phyloP scores from a whole-genome alignment of 2,888 invertebrate species.

The Panopea generosa region DNA sequence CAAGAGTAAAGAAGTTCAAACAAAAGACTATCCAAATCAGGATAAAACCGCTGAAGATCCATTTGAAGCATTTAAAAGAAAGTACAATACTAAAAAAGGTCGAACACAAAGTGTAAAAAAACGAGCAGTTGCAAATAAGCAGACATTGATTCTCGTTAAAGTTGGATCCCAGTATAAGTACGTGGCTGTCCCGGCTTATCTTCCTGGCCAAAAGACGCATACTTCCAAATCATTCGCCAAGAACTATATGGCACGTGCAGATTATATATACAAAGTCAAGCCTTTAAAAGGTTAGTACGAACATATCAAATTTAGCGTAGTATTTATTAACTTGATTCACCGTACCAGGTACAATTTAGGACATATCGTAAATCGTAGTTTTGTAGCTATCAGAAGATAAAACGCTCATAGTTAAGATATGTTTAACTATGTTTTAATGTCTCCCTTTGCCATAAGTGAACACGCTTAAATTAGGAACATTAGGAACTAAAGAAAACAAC shows the following conservation, averaged over 20 bases:
- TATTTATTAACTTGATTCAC: no score
- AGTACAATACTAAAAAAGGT: conserved; percentile 12
- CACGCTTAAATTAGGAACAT: no score
- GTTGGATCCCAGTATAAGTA: conserved; percentile 50
- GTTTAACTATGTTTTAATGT: no score
- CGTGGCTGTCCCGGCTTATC: conserved; percentile 49
- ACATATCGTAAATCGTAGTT: no score
- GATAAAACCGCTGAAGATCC: neutral
- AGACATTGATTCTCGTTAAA: conserved; percentile 46
- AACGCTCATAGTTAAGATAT: no score
- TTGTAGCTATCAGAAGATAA: no score
- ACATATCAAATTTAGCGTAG: no score
- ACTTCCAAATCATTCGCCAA: conserved; percentile 35
- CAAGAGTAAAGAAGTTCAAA: neutral
- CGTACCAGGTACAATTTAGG: no score
- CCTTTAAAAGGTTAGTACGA: conserved; percentile 25
- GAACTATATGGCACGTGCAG: conserved; percentile 37
- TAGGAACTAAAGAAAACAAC: no score
- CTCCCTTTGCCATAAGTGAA: no score
- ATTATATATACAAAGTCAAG: conserved; percentile 23
- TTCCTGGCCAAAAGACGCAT: conserved; percentile 47
- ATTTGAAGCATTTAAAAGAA: conserved; percentile 43
- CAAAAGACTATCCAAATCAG: neutral
- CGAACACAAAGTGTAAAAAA: neutral
- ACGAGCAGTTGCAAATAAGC: conserved; percentile 29